Evolutionary conservation across 1,140 invertebrate genomes (phyloP).

Genomic region (Lucilia sericata): DNA sequence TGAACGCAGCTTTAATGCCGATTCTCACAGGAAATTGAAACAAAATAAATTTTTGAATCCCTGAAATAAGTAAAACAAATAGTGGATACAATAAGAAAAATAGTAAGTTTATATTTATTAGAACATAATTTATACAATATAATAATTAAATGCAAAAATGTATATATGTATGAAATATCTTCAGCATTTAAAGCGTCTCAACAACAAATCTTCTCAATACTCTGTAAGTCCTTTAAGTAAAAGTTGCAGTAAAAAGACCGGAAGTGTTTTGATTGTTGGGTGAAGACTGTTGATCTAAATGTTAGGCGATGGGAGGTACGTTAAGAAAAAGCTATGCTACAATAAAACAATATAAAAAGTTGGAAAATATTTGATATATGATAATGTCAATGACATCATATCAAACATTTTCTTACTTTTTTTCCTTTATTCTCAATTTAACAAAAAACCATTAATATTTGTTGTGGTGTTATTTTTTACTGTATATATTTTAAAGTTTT

Average conservation of each 20-base stretch:
- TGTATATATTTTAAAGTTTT: slow-evolving; percentile 28
- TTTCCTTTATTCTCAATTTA: not conserved
- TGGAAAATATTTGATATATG: not conserved
- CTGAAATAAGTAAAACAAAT: not conserved
- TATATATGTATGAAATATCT: not conserved
- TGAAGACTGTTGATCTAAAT: not conserved
- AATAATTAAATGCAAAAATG: not conserved
- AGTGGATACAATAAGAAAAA: not conserved
- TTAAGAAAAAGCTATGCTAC: not conserved
- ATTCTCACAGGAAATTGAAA: too few species aligned
- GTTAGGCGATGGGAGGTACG: not conserved
- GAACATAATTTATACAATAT: not conserved
- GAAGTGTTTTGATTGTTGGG: not conserved
- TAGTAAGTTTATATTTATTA: slow-evolving; percentile 7
- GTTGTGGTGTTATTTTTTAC: slow-evolving; percentile 40
- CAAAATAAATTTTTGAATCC: too few species aligned
- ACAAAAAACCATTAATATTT: slow-evolving; percentile 7
- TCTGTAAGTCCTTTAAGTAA: not conserved
- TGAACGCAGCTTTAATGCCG: too few species aligned
- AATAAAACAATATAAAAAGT: slow-evolving; percentile 8
- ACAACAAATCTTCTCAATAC: not conserved
- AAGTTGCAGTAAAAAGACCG: not conserved
- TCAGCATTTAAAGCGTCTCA: not conserved
- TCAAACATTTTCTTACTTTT: slow-evolving; percentile 6
- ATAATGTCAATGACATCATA: not conserved